Evolutionary conservation across 2,888 invertebrate genomes (phyloP).

Genomic region (Muscina levida): DNA sequence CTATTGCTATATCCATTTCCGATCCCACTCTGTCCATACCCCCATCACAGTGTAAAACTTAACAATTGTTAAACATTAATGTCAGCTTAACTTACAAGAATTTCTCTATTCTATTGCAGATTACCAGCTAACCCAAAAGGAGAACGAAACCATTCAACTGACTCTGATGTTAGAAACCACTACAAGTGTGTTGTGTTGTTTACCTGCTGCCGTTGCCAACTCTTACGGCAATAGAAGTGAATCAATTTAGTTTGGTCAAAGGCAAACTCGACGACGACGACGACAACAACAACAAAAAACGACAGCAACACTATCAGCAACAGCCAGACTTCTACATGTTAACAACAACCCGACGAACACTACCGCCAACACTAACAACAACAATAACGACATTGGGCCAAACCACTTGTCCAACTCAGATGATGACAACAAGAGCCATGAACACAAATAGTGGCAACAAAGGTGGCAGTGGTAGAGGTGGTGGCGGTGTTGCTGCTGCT

Average conservation of each 20-base stretch:
- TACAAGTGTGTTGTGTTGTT: conserved; percentile 35
- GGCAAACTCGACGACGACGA: conserved; percentile 12
- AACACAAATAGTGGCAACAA: conserved; percentile 38
- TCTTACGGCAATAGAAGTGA: conserved; percentile 42
- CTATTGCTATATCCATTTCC: too few species aligned
- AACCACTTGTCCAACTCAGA: not conserved
- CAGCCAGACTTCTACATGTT: conserved; percentile 24
- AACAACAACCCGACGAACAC: conserved; percentile 33
- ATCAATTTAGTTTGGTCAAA: conserved; percentile 57
- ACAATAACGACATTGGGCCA: conserved; percentile 67
- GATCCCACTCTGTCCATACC: too few species aligned
- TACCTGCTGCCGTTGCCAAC: conserved; percentile 3
- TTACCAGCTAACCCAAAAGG: conserved; percentile 45
- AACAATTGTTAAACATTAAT: conserved; percentile 63
- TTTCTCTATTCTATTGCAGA: conserved; percentile 68
- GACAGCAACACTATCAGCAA: conserved; percentile 19
- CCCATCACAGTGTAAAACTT: too few species aligned
- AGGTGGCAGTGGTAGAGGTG: conserved; percentile 34
- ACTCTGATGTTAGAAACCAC: conserved; percentile 7
- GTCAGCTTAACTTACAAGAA: conserved; percentile 68
- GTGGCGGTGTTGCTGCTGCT: not conserved
- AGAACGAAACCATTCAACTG: not conserved
- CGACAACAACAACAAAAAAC: conserved; percentile 24
- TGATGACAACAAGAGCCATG: conserved; percentile 48
- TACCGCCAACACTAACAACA: conserved; percentile 49